Evolutionary conservation across 2,113 vertebrate genomes (phyloP), one percentile per base, ranked within the genome.

Genomic region (Clinocottus analis): DNA sequence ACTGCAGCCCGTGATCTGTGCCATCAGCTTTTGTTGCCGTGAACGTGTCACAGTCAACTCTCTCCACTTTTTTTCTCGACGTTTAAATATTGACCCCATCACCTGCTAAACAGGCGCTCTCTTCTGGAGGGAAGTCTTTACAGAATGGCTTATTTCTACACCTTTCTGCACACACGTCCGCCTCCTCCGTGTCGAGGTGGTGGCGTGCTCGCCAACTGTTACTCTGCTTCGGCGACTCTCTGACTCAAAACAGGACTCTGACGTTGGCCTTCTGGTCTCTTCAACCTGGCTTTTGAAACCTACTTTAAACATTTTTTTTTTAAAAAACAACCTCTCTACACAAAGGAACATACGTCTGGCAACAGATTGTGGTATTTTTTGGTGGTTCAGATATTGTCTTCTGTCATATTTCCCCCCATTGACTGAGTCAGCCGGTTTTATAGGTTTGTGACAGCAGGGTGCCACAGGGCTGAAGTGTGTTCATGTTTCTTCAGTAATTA

Each of bases 161-260:
- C 85, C 47, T 84, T 74, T 82, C 73, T 76, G 56, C 67, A 37
- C 63, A 21, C 76, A 82, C 87, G 72, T 78, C 84, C 78, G 82
- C 83, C 63, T 85, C 73, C 70, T 70, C 84, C 65, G 75, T 74
- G 60, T 71, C 13, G 80, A 70, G 78, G 61, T 69, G 84, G 68
- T 78, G 84, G 72, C 21, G 31, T 4, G 66, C 23, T 88, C 74
- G 58, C 58, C 83, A 79, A 91, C 84, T 64, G 87, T 79, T 80
- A 45, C 67, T 61, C 70, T 68, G 45, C 74, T 74, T 83, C 11
- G 21, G 27, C 3, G 41, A 61, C 67, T 76, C 85, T 91, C 80
- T 90, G 90, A 92, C 88, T 93, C 90, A 92, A 87, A 90, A 75
- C 82, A 74, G 53, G 72, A 92, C 25, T 77, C 2, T 76, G 59